These are phyloP conservation scores for Peromyscus leucopus DNA, from an alignment of 2,113 vertebrate species.

Conservation along the genomic window DNA sequence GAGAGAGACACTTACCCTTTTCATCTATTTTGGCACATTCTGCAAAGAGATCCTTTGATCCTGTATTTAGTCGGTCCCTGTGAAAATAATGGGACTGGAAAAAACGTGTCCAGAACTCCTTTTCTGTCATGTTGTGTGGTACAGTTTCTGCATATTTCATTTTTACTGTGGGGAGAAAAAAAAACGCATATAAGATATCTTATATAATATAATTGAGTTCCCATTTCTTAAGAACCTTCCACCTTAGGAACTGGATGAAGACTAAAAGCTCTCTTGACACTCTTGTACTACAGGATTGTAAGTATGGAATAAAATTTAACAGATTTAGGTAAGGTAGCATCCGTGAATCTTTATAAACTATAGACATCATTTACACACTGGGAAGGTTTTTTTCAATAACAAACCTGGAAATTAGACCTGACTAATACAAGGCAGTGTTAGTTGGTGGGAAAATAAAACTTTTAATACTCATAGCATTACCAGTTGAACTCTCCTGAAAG, in stretches of 20 bases:
- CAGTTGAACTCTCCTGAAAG: not conserved
- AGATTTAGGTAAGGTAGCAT: not conserved
- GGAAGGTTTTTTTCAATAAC: not conserved
- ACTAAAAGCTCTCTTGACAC: not conserved
- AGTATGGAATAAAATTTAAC: constrained; percentile 24
- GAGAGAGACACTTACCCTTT: constrained; percentile 89
- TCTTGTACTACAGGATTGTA: not conserved
- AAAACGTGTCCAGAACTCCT: constrained; percentile 99
- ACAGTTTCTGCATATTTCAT: constrained; percentile 99
- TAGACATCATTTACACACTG: not conserved
- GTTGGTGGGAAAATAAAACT: not conserved
- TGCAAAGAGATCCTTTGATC: constrained; percentile 97
- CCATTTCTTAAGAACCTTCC: constrained; percentile 23
- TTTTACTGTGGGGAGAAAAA: constrained; percentile 91
- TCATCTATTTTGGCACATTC: constrained; percentile 99
- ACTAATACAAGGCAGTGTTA: not conserved
- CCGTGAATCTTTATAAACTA: constrained; percentile 44
- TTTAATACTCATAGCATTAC: not conserved
- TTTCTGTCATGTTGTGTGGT: constrained; percentile 97
- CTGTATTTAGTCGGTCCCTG: constrained; percentile 96
- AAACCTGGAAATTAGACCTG: not conserved
- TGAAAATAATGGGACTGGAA: constrained; percentile 99
- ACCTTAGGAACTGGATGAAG: constrained; percentile 44
- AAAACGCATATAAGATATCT: not conserved
- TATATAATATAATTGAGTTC: constrained; percentile 25